phyloP scores from a whole-genome alignment of 2,113 vertebrate genomes.

The Mungos mungo region DNA sequence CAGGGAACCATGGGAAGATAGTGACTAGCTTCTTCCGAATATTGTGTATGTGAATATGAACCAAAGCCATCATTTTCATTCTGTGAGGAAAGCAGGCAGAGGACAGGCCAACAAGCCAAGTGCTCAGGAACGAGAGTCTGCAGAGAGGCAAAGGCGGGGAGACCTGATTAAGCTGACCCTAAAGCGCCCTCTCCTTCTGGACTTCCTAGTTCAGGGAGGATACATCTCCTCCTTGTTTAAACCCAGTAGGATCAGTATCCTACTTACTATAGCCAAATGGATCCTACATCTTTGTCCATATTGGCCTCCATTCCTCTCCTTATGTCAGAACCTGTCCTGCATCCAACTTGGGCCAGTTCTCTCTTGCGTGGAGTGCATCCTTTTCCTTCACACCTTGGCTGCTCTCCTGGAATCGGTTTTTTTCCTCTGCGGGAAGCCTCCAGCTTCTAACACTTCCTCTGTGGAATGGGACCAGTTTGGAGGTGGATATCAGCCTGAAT shows the following conservation, averaged over 20 bases:
- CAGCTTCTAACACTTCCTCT: background rate
- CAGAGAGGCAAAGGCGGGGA: background rate
- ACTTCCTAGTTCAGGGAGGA: background rate
- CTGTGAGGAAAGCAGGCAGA: background rate
- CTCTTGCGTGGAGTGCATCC: background rate
- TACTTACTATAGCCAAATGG: background rate
- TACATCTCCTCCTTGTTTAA: background rate
- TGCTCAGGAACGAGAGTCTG: background rate
- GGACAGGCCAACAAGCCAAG: background rate
- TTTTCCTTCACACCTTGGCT: no score
- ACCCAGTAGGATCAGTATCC: background rate
- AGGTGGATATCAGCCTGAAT: background rate
- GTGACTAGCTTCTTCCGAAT: background rate
- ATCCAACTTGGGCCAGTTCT: background rate
- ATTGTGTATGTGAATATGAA: background rate
- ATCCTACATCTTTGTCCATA: background rate
- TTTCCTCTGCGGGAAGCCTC: background rate
- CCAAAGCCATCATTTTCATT: background rate
- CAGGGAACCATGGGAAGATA: background rate
- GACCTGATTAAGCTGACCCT: background rate
- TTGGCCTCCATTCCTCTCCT: background rate
- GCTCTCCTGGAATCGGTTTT: background rate
- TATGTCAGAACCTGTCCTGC: background rate
- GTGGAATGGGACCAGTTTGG: background rate
- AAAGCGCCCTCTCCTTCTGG: background rate